Evolutionary conservation across 92 coral and sea anemone species (phyloP).

Genomic region (Zoanthus gigantus): DNA sequence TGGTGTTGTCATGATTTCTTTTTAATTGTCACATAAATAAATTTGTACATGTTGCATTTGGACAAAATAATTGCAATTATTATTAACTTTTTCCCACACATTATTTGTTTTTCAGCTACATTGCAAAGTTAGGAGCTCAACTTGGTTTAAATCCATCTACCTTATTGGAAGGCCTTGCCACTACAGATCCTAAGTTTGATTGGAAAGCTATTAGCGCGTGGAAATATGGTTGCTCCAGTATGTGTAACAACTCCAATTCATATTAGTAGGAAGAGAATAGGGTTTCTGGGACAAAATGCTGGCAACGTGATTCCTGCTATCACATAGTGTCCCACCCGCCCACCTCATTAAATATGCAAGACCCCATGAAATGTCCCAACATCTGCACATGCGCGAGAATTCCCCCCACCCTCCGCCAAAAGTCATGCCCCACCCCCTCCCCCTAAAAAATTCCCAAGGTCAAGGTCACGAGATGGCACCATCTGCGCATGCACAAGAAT

Average conservation of each 20-base stretch:
- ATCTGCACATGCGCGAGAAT: no score
- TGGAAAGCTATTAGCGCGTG: conserved; percentile 45
- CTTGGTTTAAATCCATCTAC: neutral
- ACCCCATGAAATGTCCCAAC: no score
- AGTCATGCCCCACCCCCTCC: no score
- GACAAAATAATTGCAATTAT: neutral
- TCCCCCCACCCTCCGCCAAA: no score
- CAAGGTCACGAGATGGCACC: no score
- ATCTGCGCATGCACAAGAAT: no score
- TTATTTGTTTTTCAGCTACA: conserved; percentile 16
- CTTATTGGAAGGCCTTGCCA: conserved; percentile 19
- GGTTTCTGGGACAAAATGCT: no score
- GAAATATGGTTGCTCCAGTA: conserved; percentile 47
- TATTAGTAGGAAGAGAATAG: neutral
- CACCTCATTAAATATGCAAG: no score
- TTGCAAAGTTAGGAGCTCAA: conserved; percentile 26
- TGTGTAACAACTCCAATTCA: neutral
- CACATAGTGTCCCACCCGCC: no score
- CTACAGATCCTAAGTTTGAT: conserved; percentile 40
- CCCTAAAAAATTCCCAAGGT: no score
- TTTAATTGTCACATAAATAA: neutral
- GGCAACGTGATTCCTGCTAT: no score
- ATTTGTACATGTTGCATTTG: neutral
- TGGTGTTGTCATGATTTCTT: no score
- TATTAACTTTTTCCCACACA: neutral